Base-by-base conservation (phyloP, 2,888 invertebrate genomes). In the Epinotia ramella region DNA sequence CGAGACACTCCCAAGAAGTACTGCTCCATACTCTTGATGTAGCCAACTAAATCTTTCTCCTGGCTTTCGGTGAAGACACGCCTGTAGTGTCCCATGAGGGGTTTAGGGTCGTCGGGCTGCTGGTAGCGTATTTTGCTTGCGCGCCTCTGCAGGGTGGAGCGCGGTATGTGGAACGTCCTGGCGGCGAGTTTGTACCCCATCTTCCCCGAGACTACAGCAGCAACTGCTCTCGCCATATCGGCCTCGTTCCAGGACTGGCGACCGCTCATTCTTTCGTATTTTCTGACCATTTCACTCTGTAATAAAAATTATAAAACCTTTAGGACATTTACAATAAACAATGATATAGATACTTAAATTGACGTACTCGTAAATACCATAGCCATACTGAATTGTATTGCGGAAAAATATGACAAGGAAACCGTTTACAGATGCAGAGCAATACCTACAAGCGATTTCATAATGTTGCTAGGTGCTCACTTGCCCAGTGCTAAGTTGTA, bases 101-200 rank as follows among this genome's bases (percentile, higher is more conserved):
- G 93, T 77, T 94, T 94, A 46, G 91, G 87, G 28, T 94, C 94
- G 74, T 93, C 93, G 0, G 92, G 90, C 68, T 88, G 89, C 65
- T 89, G 92, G 85, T 94, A 94, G 73, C 94, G 88, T 70, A 94
- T 86, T 80, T 94, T 94, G 83, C 94, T 94, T 77, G 94, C 94
- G 49, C 94, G 90, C 72, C 94, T 87, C 83, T 94, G 94, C 46
- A 94, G 88, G 18, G 94, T 94, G 57, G 94, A 94, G 60, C 94
- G 90, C 57, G 94, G 94, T 81, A 94, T 94, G 83, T 93, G 94
- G 85, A 89, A 94, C 77, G 94, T 94, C 59, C 94, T 84, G 66
- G 94, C 94, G 13, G 94, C 94, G 40, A 94, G 85, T 80, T 94
- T 94, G 88, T 94, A 94, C 49, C 94, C 94, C 94, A 94, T 94